Evolutionary conservation across 2,888 invertebrate species (phyloP), one percentile per base, ranked within the genome.

Genomic region (Tribolium freemani): DNA sequence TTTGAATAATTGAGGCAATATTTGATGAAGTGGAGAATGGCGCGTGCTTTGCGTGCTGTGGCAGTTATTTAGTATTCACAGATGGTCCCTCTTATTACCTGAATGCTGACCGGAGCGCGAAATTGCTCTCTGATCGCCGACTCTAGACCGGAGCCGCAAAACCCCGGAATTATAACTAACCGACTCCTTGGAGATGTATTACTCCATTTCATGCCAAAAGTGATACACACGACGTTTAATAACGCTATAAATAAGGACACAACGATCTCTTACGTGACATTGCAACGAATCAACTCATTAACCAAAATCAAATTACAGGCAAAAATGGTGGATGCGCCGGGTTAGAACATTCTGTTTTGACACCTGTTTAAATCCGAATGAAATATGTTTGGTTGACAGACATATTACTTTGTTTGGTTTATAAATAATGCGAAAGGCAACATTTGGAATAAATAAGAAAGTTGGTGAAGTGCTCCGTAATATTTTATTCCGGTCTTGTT

Each of bases 61-160:
- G 21, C 26, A 44, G 72, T 75, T 77, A 77, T 80, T 80, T 80
- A 77, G 79, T 78, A 81, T 81, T 79, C 80, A 77, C 70, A 74
- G 73, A 77, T 68, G 73, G 75, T 75, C 51, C 71, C 75, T 70
- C 76, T 76, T 76, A 76, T 80, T 78, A 79, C 78, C 77, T 80
- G 78, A 72, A 81, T 77, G 79, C 80, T 81, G 80, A 80, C 80
- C 80, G 77, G 78, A 77, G 80, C 80, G 78, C 78, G 75, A 81
- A 81, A 80, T 81, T 80, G 78, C 77, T 71, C 73, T 66, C 73
- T 71, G 76, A 76, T 78, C 76, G 74, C 56, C 63, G 48, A 57
- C 51, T 53, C 69, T 48, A 69, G 60, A 64, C 45, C 71, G 67
- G 31, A 30, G 48, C 70, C 58, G 45, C 57, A 63, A 48, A 57